A percentile compares a stretch with the other conserved stretches of the same genome.
These are phyloP conservation scores for Cheilosia pagana DNA, from an alignment of 2,888 invertebrate genomes.

Conservation along the genomic window DNA sequence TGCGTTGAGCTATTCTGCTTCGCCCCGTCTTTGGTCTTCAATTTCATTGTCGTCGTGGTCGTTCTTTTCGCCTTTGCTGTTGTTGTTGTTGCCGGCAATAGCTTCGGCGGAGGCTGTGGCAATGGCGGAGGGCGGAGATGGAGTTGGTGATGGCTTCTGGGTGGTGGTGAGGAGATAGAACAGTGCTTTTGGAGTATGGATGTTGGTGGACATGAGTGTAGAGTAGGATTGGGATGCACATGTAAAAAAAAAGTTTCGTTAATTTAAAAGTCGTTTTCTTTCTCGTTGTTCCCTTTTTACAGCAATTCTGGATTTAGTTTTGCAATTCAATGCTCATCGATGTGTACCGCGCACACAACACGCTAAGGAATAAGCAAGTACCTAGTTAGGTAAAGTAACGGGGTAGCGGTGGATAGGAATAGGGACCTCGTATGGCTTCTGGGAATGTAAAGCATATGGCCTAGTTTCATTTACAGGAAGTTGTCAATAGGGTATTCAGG, in stretches of 20 bases:
- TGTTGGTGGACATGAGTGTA: conserved; percentile 54
- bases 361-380: conserved; percentile 12
- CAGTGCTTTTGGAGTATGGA: conserved; percentile 49
- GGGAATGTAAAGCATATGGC: conserved; percentile 56
- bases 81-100: conserved; percentile 15
- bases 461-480: conserved; percentile 69
- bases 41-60: conserved; percentile 22
- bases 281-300: conserved; percentile 3
- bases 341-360: conserved; percentile 20
- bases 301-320: not conserved
- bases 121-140: not conserved
- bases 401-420: not conserved
- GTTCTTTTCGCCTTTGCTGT: conserved; percentile 6
- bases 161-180: conserved; percentile 51
- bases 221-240: conserved; percentile 26
- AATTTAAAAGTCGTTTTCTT: conserved; percentile 17
- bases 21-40: conserved; percentile 43
- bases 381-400: not conserved
- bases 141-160: conserved; percentile 53
- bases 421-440: conserved; percentile 58
- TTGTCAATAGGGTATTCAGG: not conserved
- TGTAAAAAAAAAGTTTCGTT: conserved; percentile 35
- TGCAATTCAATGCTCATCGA: conserved; percentile 51
- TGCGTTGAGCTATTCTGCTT: conserved; percentile 67
- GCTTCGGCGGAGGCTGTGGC: not conserved